Conservation (phyloP, 2,797 vertebrate genomes). For the Notoglanidium macrostoma region DNA sequence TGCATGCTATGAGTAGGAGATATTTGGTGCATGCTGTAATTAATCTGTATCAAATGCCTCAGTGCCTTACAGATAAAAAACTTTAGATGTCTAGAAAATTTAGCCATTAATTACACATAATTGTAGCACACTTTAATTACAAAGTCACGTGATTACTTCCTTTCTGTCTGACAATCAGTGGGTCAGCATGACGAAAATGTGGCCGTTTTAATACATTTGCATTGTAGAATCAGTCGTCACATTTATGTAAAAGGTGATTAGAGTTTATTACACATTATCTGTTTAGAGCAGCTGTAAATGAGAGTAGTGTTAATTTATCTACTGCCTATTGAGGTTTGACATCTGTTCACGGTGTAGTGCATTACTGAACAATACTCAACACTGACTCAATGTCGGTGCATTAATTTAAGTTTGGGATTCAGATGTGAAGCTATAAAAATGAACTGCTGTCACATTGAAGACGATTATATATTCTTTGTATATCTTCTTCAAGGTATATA, state of each 20-base stretch:
- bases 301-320: background rate
- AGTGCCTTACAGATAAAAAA: slow-evolving; percentile 37
- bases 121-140: background rate
- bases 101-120: background rate
- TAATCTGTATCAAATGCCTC: slow-evolving; percentile 2
- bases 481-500: slow-evolving; percentile 1
- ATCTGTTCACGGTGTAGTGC: background rate
- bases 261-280: background rate
- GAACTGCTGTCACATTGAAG: background rate
- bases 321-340: background rate
- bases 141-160: background rate
- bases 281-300: background rate
- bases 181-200: background rate
- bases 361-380: background rate
- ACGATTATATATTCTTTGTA: background rate
- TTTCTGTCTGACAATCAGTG: background rate
- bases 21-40: slow-evolving; percentile 14
- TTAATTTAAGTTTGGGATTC: background rate
- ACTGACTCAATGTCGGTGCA: background rate
- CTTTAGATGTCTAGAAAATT: background rate
- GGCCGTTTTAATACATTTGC: background rate
- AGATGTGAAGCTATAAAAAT: background rate
- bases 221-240: background rate
- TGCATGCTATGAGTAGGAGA: background rate
- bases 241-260: background rate